Base-by-base conservation (phyloP, 2,888 invertebrate genomes). In the Loripinus fragilis region DNA sequence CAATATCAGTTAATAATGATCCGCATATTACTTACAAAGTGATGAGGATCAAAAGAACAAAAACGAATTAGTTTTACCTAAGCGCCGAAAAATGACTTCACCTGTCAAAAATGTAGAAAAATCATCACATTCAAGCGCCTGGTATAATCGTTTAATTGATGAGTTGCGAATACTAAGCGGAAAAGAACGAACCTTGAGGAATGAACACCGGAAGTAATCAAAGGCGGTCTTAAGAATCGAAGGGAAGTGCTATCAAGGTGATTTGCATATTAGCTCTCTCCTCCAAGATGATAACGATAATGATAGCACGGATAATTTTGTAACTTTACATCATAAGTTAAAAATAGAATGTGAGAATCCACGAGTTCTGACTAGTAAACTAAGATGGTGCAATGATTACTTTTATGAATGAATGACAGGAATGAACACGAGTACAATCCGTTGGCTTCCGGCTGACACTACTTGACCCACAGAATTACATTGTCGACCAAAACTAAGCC, bases 301-400 rank as follows among this genome's bases (percentile, higher is more conserved):
- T 25, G 25, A n/a, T 52, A 52, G 23, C 25, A 52, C 52, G 52
- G 52, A 52, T 52, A 52, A 52, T 52, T 52, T 52, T 52, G n/a
- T 52, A 52, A 52, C 52, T 52, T 52, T 23, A 52, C 52, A n/a
- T 52, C 52, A 52, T 52, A 25, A 52, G 52, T 25, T 52, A 52
- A 52, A 52, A 52, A 52, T 52, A 52, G 52, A 23, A 25, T 23
- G 23, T 23, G 25, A 25, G 25, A 15, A 8, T 52, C 12, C 25
- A n/a, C 52, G 25, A 52, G 52, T 52, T 52, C 52, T 52, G 52
- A 52, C 52, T 52, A 23, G 52, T 52, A 52, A 52, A 52, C 52
- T 52, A 7, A n/a, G 52, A 52, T 52, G 52, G 52, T 52, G 52
- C 52, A 52, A 52, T 52, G n/a, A n/a, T 52, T 5, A 23, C 12